Evolutionary conservation across 2,888 invertebrate species (phyloP).

Genomic region (Sinohyriopsis cumingii): DNA sequence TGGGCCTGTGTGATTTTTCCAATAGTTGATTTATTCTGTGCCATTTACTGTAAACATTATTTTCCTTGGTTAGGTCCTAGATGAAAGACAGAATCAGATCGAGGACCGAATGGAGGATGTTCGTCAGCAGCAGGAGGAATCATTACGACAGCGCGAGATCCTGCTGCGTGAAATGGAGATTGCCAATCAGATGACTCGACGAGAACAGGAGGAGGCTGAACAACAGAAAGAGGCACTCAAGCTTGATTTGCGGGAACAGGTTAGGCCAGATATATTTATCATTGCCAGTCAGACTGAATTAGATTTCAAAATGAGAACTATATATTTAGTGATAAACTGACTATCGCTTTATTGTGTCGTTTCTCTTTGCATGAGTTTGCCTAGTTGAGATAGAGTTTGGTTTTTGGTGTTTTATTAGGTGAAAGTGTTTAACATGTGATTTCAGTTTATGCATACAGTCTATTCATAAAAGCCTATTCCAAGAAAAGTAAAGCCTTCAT

Average conservation of each 20-base stretch:
- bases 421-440: no score
- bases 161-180: slow-evolving; percentile 68
- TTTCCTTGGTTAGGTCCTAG: slow-evolving; percentile 57
- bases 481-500: no score
- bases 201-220: slow-evolving; percentile 60
- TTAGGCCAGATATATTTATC: slow-evolving; percentile 17
- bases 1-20: neutral
- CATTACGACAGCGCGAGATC: slow-evolving; percentile 65
- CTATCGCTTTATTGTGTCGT: no score
- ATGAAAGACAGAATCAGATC: slow-evolving; percentile 65
- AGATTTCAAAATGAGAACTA: no score
- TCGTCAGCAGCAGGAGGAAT: slow-evolving; percentile 63
- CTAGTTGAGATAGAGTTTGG: no score
- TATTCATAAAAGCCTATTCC: no score
- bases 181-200: slow-evolving; percentile 63
- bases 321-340: no score
- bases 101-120: slow-evolving; percentile 61
- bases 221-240: slow-evolving; percentile 51
- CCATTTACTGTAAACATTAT: neutral
- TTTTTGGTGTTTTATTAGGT: no score
- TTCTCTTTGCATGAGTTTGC: no score
- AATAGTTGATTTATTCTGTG: neutral
- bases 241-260: slow-evolving; percentile 64
- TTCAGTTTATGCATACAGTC: no score
- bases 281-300: neutral